Evolutionary conservation across 2,113 vertebrate species (phyloP).

Genomic region (Paradisaea rubra): DNA sequence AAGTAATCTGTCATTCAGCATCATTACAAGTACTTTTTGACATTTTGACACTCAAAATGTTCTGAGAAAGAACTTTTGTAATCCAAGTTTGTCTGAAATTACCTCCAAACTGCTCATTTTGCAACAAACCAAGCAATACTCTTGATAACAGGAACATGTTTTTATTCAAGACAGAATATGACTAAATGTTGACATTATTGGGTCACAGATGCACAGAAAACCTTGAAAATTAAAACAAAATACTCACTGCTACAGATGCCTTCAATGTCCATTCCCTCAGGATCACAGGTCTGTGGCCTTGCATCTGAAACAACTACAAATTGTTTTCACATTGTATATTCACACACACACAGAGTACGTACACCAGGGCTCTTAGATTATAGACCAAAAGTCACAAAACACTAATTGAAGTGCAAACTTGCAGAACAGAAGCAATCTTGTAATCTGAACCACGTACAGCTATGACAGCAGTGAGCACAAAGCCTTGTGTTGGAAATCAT

Average conservation of each 20-base stretch:
- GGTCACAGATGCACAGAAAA: neutral
- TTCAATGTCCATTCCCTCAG: slow-evolving; percentile 52
- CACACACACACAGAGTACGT: neutral
- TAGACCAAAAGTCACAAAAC: neutral
- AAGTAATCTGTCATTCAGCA: neutral
- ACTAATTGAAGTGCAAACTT: neutral
- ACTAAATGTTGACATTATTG: neutral
- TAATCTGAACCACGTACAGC: neutral
- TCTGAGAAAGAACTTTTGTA: neutral
- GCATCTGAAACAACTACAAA: slow-evolving; percentile 66
- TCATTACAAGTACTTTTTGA: neutral
- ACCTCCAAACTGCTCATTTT: neutral
- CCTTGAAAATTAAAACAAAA: neutral
- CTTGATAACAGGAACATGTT: neutral
- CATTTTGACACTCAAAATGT: neutral
- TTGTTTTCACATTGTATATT: neutral
- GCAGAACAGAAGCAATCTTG: neutral
- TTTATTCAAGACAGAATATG: neutral
- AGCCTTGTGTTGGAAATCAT: neutral
- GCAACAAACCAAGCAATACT: neutral
- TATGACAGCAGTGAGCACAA: neutral
- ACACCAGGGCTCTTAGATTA: neutral
- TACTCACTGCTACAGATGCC: slow-evolving; percentile 72
- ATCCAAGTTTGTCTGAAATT: neutral
- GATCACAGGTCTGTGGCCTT: slow-evolving; percentile 58